A percentile compares a stretch with the other conserved stretches of the same genome.
These are phyloP conservation scores for Nesidiocoris tenuis DNA, from an alignment of 2,888 invertebrate genomes.

Conservation along the genomic window DNA sequence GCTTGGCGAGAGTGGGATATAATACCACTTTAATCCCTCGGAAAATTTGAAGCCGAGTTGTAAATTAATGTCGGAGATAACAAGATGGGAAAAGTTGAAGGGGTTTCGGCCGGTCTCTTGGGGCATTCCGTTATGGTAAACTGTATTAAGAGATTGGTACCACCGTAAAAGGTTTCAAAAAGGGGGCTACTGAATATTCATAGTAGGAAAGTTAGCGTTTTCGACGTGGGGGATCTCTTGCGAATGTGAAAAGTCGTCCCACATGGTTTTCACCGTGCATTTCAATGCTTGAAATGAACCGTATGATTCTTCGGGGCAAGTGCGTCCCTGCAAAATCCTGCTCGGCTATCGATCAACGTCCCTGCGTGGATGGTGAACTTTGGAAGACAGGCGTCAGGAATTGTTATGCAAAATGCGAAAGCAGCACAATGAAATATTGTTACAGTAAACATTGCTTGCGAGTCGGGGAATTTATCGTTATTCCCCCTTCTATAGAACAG, in stretches of 20 bases:
- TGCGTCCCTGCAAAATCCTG: not conserved
- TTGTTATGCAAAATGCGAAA: too few species aligned
- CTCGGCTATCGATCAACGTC: not conserved
- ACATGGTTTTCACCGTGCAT: not conserved
- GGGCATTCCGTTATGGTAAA: constrained; percentile 31
- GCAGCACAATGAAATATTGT: too few species aligned
- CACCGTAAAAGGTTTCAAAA: constrained; percentile 22
- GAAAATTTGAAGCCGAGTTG: constrained; percentile 10
- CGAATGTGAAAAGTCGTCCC: not conserved
- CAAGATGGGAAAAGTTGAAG: not conserved
- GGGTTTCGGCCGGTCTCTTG: not conserved
- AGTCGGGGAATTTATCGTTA: too few species aligned
- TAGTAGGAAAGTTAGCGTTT: constrained; percentile 7
- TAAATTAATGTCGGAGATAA: constrained; percentile 25
- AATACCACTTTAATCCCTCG: not conserved
- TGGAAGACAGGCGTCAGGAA: too few species aligned
- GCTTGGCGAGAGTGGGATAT: not conserved
- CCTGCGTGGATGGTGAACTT: too few species aligned
- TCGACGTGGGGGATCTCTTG: not conserved
- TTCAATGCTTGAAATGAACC: not conserved
- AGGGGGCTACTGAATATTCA: constrained; percentile 21
- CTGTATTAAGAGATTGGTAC: constrained; percentile 34
- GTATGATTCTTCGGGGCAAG: not conserved
- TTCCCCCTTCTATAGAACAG: too few species aligned
- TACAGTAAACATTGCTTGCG: too few species aligned